Base-by-base conservation (phyloP, 2,888 invertebrate species). In the Ochropleura plecta region DNA sequence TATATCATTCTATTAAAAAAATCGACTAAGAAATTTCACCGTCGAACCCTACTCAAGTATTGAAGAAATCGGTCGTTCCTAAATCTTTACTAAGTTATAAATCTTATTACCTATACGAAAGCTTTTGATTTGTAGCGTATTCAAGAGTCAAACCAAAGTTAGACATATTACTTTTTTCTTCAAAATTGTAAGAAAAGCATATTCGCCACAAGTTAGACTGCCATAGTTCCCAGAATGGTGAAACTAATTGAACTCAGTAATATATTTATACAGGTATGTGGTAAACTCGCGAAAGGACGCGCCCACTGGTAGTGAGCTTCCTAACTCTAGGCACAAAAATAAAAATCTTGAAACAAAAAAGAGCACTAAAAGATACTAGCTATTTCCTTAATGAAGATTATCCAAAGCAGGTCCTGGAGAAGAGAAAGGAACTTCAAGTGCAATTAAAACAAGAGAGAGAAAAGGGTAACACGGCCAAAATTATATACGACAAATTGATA, bases 21-120 rank as follows among this genome's bases (percentile, higher is more conserved):
- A 42, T 59, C n/a, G 8, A 73, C n/a, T 57, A 59, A 44, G 18
- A 20, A 30, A 10, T 16, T 44, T 53, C n/a, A 18, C 60, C 12
- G 70, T 64, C 51, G 53, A 68, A 82, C 83, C 82, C 69, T 67
- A 64, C 82, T 78, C 64, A 82, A 76, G 69, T 77, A 82, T 71
- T 82, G 7, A 77, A 71, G 18, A 67, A 49, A 76, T 70, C 20
- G 16, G 20, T 49, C 51, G 42, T 49, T 20, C 55, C 16, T 5
- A 69, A 66, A 64, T 53, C 57, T 65, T 63, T 63, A 30, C 30
- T 30, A 44, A 40, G 51, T 53, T 3, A 49, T 51, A 70, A 70
- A 81, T 73, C 60, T 71, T 80, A 18, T 63, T 80, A 63, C 12
- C 7, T 57, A 57, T 1, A 44, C 44, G 30, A 55, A 84, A 84